Conservation (phyloP, 2,888 invertebrate species). For the Netelia fuscicornis region DNA sequence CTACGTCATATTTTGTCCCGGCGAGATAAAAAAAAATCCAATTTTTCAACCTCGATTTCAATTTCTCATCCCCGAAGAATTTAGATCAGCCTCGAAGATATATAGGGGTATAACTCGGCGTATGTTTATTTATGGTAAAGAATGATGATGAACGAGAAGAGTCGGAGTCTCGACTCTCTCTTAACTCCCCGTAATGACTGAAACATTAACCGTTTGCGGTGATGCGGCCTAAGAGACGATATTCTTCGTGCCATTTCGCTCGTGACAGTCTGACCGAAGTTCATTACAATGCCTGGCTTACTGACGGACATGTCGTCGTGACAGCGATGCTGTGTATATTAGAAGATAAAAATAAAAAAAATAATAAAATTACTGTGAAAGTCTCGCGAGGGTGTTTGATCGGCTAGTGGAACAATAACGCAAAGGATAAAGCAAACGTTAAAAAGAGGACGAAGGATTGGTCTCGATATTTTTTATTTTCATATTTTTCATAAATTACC, state of each 20-base stretch:
- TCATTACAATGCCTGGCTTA: slow-evolving; percentile 7
- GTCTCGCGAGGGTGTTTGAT: slow-evolving; percentile 3
- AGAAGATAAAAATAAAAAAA: too few relatives aligned
- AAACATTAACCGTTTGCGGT: slow-evolving; percentile 26
- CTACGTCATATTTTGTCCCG: background rate
- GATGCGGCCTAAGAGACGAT: slow-evolving; percentile 14
- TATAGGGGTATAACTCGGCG: background rate
- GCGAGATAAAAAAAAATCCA: background rate
- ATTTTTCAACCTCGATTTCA: slow-evolving; percentile 29
- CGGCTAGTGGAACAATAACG: background rate
- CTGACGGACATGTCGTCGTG: slow-evolving; percentile 6
- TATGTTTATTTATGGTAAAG: background rate
- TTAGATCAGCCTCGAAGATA: slow-evolving; percentile 59
- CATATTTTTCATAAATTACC: background rate
- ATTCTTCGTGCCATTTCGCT: slow-evolving; percentile 14
- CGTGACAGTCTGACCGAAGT: slow-evolving; percentile 19
- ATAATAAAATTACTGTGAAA: background rate
- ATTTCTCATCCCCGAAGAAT: slow-evolving; percentile 58
- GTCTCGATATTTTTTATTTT: background rate
- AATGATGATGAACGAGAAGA: slow-evolving; percentile 26
- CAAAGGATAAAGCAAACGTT: background rate
- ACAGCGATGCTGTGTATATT: background rate
- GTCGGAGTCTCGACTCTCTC: background rate
- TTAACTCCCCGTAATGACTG: background rate
- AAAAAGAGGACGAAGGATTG: slow-evolving; percentile 22